A percentile compares a stretch with the other conserved stretches of the same genome.
Conservation (phyloP, 2,797 vertebrate species). For the Ctenosaura bakeri region DNA sequence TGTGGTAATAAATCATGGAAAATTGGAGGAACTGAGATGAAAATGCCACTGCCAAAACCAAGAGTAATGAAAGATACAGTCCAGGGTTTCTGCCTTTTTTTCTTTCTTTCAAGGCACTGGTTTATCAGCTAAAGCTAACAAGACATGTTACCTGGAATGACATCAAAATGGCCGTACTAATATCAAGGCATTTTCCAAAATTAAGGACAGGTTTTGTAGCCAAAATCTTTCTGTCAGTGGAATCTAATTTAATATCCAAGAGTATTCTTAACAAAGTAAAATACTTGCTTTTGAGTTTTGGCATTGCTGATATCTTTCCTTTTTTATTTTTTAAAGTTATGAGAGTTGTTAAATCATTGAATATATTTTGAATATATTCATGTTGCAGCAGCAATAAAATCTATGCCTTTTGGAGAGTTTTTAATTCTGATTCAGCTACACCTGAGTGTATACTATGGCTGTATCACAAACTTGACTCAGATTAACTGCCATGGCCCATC, state of each 20-base stretch:
- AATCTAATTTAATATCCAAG: slow-evolving; percentile 40
- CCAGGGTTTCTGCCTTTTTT: not conserved
- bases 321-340: slow-evolving; percentile 17
- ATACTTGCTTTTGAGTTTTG: not conserved
- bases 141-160: slow-evolving; percentile 61
- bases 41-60: slow-evolving; percentile 57
- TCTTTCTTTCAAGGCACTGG: not conserved
- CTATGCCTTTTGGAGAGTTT: not conserved
- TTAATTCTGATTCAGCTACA: not conserved
- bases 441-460: not conserved
- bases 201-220: slow-evolving; percentile 52
- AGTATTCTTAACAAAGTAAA: slow-evolving; percentile 43
- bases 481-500: not conserved
- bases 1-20: slow-evolving; percentile 4
- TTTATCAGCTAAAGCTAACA: slow-evolving; percentile 43
- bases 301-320: not conserved
- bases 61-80: slow-evolving; percentile 27
- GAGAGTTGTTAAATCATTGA: not conserved
- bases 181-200: slow-evolving; percentile 35
- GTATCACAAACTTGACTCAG: too few species aligned
- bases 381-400: not conserved
- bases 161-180: slow-evolving; percentile 39
- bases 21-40: slow-evolving; percentile 41
- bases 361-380: not conserved
- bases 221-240: slow-evolving; percentile 52